Conservation (phyloP, 2,113 vertebrate species). For the Sceloporus tristichus region DNA sequence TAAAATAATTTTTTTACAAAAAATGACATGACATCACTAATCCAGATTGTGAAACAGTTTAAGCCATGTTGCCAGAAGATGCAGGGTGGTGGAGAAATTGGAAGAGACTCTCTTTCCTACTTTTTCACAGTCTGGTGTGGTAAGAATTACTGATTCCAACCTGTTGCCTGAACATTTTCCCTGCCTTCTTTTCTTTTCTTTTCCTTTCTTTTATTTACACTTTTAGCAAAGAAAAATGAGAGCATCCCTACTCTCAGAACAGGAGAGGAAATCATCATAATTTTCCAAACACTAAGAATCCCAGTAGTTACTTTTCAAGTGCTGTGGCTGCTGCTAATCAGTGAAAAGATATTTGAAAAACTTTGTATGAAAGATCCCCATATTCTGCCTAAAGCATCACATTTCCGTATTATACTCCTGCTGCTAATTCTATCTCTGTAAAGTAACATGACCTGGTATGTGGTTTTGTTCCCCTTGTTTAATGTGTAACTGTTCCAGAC, state of each 20-base stretch:
- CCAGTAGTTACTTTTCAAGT: constrained; percentile 33
- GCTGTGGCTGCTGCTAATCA: constrained; percentile 14
- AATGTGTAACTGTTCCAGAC: constrained; percentile 52
- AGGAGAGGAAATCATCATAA: background rate
- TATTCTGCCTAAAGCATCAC: constrained; percentile 17
- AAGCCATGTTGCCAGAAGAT: no score
- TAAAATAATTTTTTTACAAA: no score
- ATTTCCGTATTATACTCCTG: background rate
- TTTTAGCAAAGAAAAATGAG: background rate
- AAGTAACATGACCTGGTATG: constrained; percentile 48
- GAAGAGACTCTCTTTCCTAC: no score
- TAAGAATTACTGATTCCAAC: no score
- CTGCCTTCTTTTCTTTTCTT: constrained; percentile 6
- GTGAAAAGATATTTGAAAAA: constrained; percentile 37
- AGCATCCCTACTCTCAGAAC: background rate
- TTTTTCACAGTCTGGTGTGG: no score
- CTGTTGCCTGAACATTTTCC: background rate
- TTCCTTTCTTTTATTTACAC: background rate
- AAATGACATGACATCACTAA: no score
- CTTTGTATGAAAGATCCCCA: constrained; percentile 12
- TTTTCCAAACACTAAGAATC: constrained; percentile 32
- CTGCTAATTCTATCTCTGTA: constrained; percentile 44
- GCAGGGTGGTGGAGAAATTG: no score
- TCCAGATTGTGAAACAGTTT: no score
- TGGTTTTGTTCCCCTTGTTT: constrained; percentile 60